Conservation (phyloP, 35 echinoderm and acorn worm genomes). For the Nesometra sesokonis region DNA sequence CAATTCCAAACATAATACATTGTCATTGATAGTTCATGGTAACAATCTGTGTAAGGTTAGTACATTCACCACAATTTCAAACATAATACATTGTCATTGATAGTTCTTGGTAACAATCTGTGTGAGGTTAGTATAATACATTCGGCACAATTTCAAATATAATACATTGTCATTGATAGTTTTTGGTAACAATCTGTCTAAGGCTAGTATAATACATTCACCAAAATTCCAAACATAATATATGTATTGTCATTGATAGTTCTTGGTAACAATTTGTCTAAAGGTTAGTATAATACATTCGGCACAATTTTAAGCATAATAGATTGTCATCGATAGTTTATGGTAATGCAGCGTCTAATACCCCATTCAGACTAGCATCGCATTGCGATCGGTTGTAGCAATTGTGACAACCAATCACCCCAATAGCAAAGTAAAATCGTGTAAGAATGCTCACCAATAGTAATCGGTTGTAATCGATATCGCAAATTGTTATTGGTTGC, state of each 20-base stretch:
- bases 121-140: no score
- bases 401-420: no score
- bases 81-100: conserved; percentile 46
- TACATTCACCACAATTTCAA: conserved; percentile 29
- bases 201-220: conserved; percentile 16
- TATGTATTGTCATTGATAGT: conserved; percentile 44
- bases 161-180: conserved; percentile 62
- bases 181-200: conserved; percentile 67
- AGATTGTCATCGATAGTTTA: conserved; percentile 46
- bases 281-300: no score
- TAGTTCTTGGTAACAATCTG: conserved; percentile 65
- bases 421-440: no score
- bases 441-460: no score
- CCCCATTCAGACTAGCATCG: no score
- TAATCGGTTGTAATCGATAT: no score
- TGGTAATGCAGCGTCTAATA: no score
- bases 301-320: conserved; percentile 57
- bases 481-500: no score
- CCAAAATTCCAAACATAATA: conserved; percentile 56
- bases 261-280: conserved; percentile 66
- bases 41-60: conserved; percentile 71
- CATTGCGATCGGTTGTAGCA: no score
- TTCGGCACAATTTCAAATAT: conserved; percentile 60
- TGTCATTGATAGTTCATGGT: conserved; percentile 66
- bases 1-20: conserved; percentile 62